Evolutionary conservation across 1,140 invertebrate genomes (phyloP).

Genomic region (Gyrodactylus salaris): DNA sequence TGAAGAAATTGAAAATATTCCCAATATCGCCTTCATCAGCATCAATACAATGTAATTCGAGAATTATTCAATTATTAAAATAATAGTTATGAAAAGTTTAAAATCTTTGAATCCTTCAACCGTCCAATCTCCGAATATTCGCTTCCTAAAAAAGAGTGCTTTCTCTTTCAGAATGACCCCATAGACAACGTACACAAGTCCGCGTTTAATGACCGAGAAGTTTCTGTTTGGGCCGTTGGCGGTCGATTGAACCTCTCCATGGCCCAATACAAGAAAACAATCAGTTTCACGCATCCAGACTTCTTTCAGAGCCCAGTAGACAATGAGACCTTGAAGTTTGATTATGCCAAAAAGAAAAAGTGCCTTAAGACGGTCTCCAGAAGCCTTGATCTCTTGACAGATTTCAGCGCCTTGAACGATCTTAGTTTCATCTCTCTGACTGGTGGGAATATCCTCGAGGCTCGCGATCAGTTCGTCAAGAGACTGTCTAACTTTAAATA

Average conservation of each 20-base stretch:
- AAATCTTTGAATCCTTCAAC: background rate
- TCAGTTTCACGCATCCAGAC: background rate
- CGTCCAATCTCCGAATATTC: background rate
- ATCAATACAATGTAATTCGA: background rate
- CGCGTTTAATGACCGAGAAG: background rate
- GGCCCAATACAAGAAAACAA: background rate
- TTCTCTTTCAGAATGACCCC: background rate
- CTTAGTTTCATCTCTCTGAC: background rate
- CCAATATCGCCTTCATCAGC: background rate
- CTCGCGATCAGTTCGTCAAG: background rate
- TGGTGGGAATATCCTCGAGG: background rate
- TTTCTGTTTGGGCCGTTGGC: background rate
- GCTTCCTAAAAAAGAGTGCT: background rate
- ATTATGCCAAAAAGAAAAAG: background rate
- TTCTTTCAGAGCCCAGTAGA: background rate
- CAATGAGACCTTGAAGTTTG: background rate
- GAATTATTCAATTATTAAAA: background rate
- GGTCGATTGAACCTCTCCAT: background rate
- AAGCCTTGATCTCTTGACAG: background rate
- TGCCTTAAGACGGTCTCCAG: background rate
- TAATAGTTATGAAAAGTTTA: background rate
- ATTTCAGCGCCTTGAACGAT: background rate
- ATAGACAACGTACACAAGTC: background rate
- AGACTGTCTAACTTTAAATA: background rate
- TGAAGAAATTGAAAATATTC: background rate